Percentiles rank a stretch among this genome's conserved stretches.
Conservation (phyloP, 2,113 vertebrate genomes). For the Entosphenus tridentatus region DNA sequence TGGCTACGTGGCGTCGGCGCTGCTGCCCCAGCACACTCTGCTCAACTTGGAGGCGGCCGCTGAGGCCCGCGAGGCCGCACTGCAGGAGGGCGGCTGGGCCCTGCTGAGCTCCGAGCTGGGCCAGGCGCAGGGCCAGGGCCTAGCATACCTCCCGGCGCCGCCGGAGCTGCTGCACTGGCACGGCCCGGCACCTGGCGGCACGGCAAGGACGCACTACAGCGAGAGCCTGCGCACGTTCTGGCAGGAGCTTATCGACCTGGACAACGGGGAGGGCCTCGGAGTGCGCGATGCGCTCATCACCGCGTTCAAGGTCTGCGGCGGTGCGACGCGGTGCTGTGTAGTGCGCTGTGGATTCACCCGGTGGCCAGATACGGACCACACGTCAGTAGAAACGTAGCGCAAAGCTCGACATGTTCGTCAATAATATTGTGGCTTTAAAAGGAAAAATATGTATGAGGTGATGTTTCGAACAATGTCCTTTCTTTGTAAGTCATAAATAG, state of each 20-base stretch:
- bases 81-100: neutral
- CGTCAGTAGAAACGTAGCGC: too few species aligned
- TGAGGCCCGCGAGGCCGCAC: conserved; percentile 26
- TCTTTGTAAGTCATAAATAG: too few species aligned
- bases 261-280: conserved; percentile 33
- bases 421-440: too few species aligned
- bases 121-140: neutral
- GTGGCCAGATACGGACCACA: too few species aligned
- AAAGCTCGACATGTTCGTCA: too few species aligned
- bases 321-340: neutral
- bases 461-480: too few species aligned
- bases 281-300: conserved; percentile 39
- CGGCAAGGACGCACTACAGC: neutral
- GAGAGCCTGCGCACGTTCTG: conserved; percentile 62
- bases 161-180: neutral
- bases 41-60: conserved; percentile 50
- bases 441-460: too few species aligned
- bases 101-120: neutral
- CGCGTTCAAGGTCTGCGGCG: conserved; percentile 33
- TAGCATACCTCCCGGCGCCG: neutral
- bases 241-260: conserved; percentile 59
- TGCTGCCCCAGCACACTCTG: conserved; percentile 45
- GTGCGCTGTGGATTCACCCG: too few species aligned
- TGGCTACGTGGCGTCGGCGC: conserved; percentile 52
- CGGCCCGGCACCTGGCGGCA: neutral